These are phyloP conservation scores for Ranitomeya variabilis DNA, from an alignment of 2,113 vertebrate genomes.

Conservation along the genomic window DNA sequence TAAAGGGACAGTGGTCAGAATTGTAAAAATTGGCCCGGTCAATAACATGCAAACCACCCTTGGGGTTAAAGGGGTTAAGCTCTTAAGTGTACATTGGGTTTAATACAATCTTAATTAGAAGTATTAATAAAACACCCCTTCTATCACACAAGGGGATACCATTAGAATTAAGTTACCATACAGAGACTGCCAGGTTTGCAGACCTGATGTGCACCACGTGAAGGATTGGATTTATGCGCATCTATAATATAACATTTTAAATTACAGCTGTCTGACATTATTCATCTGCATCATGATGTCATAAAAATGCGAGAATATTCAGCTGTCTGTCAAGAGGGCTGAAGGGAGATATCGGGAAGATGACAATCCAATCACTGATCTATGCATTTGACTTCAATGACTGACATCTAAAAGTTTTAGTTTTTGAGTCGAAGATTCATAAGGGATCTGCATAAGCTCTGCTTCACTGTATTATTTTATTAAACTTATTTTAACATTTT, in stretches of 20 bases:
- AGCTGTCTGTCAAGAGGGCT: background rate
- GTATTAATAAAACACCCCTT: too few relatives aligned
- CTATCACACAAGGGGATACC: too few relatives aligned
- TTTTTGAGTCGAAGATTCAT: background rate
- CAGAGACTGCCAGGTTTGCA: background rate
- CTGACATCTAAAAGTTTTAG: background rate
- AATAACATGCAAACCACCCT: too few relatives aligned
- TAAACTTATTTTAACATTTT: background rate
- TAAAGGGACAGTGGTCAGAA: too few relatives aligned
- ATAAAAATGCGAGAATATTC: background rate
- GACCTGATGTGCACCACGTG: background rate
- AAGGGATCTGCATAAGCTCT: background rate
- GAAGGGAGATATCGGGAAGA: background rate
- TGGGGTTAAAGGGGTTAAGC: too few relatives aligned
- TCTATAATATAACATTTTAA: background rate
- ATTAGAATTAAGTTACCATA: background rate
- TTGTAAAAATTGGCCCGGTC: too few relatives aligned
- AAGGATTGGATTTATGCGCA: background rate
- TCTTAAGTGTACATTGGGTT: too few relatives aligned
- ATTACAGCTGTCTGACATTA: slow-evolving; percentile 9
- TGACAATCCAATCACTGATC: background rate
- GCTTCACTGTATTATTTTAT: background rate
- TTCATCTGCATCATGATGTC: background rate
- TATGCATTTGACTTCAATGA: background rate
- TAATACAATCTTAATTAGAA: too few relatives aligned